phyloP scores from a whole-genome alignment of 2,888 invertebrate species.

The Clostera curtula region DNA sequence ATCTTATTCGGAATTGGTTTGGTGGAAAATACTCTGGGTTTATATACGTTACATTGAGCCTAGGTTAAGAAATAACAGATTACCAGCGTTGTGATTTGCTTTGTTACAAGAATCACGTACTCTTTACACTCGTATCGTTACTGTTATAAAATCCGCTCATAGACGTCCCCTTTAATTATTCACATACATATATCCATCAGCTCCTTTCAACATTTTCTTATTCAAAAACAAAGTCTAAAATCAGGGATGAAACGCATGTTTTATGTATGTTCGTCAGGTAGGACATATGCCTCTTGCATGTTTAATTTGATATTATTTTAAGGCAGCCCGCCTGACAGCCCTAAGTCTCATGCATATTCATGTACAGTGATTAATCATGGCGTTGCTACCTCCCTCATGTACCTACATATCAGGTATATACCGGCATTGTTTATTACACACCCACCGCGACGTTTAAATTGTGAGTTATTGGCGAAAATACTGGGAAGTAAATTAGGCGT shows the following conservation, averaged over 20 bases:
- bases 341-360: slow-evolving; percentile 69
- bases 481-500: slow-evolving; percentile 38
- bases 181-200: no score
- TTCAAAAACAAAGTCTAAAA: slow-evolving; percentile 11
- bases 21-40: no score
- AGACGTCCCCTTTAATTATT: no score
- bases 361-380: slow-evolving; percentile 65
- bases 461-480: slow-evolving; percentile 37
- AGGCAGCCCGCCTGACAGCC: slow-evolving; percentile 59
- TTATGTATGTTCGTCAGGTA: slow-evolving; percentile 24
- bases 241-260: slow-evolving; percentile 16
- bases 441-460: slow-evolving; percentile 34
- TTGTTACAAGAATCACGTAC: no score
- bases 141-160: no score
- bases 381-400: slow-evolving; percentile 30
- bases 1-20: no score
- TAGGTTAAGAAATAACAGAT: no score
- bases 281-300: slow-evolving; percentile 34
- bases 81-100: no score
- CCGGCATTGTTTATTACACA: slow-evolving; percentile 29
- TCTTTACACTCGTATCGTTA: no score
- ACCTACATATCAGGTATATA: slow-evolving; percentile 20
- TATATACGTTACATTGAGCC: no score
- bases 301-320: slow-evolving; percentile 67
- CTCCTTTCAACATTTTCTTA: slow-evolving; percentile 9